Conservation (phyloP, 1,140 invertebrate genomes). For the Eulimnadia texana region DNA sequence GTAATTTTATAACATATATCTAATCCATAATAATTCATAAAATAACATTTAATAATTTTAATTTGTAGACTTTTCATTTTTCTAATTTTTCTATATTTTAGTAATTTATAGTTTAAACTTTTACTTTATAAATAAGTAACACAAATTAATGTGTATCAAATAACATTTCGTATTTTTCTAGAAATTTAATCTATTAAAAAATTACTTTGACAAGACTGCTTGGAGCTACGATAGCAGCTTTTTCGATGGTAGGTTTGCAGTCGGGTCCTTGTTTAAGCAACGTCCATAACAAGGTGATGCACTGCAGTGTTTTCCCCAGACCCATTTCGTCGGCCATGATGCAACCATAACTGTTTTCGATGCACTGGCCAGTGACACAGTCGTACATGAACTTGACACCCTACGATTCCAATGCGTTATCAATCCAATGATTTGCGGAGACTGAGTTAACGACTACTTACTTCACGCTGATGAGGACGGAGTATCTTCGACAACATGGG, state of each 20-base stretch:
- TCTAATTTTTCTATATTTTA: not conserved
- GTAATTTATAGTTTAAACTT: not conserved
- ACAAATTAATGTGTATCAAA: no score
- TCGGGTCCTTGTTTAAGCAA: slow-evolving; percentile 65
- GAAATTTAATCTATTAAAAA: not conserved
- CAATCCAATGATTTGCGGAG: slow-evolving; percentile 9
- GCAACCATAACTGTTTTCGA: slow-evolving; percentile 76
- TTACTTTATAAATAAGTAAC: no score
- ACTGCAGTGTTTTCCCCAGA: slow-evolving; percentile 92
- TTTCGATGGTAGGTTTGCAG: slow-evolving; percentile 37
- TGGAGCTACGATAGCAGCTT: slow-evolving; percentile 89
- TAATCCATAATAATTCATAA: no score
- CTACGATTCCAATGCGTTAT: no score
- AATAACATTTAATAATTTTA: slow-evolving; percentile 1
- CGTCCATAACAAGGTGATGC: slow-evolving; percentile 93
- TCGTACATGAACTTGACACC: slow-evolving; percentile 99
- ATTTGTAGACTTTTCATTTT: not conserved
- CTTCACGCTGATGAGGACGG: slow-evolving; percentile 92
- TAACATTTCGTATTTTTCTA: not conserved
- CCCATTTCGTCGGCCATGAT: slow-evolving; percentile 99
- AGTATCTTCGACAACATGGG: slow-evolving; percentile 77
- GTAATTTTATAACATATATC: no score
- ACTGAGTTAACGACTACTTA: no score
- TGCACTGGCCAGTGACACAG: slow-evolving; percentile 86
- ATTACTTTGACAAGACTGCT: slow-evolving; percentile 82